These are phyloP conservation scores for Luffia ferchaultella DNA, from an alignment of 2,888 invertebrate species.

Conservation along the genomic window DNA sequence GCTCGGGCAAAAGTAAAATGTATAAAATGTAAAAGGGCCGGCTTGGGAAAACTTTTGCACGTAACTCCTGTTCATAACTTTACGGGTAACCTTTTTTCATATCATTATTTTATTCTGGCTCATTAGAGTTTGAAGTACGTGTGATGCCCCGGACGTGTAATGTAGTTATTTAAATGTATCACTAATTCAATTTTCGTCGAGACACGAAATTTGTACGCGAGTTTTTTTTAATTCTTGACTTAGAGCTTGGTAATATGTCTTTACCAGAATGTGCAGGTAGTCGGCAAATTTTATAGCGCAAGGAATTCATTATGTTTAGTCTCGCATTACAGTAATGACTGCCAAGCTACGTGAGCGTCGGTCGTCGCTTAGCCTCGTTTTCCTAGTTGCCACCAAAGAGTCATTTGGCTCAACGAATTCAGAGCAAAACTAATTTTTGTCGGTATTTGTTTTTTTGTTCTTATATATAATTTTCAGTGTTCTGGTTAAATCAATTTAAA, in stretches of 20 bases:
- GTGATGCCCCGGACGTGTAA: conserved; percentile 22
- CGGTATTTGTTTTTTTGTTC: no score
- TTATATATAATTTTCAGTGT: no score
- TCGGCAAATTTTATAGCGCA: conserved; percentile 11
- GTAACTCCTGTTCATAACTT: conserved; percentile 53
- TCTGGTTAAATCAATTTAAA: no score
- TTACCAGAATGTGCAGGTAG: neutral
- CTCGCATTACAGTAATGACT: conserved; percentile 36
- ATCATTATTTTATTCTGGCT: conserved; percentile 58
- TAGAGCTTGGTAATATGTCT: no score
- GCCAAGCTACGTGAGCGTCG: conserved; percentile 13
- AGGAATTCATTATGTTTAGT: conserved; percentile 37
- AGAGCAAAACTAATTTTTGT: neutral
- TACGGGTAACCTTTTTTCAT: conserved; percentile 42
- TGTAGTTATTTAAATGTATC: no score
- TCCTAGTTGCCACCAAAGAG: conserved; percentile 5
- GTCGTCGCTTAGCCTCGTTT: conserved; percentile 4
- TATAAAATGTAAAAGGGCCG: conserved; percentile 47
- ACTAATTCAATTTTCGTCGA: no score
- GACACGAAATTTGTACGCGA: no score
- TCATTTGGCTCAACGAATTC: conserved; percentile 8
- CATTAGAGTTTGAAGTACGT: conserved; percentile 59
- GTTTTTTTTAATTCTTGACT: no score
- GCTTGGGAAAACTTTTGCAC: conserved; percentile 39
- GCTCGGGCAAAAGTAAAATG: conserved; percentile 31